phyloP scores from a whole-genome alignment of 1,140 invertebrate genomes.

The Anthonomus grandis region DNA sequence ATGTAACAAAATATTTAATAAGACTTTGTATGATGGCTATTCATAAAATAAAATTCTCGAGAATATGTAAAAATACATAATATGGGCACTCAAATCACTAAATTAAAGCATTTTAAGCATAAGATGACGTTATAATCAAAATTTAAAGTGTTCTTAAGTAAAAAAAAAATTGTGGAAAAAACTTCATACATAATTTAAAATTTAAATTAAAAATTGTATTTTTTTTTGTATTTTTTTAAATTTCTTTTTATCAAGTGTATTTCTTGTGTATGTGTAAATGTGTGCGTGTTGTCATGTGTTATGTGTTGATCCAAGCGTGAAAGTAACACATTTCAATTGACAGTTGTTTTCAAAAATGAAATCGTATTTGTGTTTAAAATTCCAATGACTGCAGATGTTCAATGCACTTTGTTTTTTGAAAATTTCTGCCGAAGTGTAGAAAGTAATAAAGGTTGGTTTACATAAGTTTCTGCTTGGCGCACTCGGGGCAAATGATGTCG shows the following conservation, averaged over 20 bases:
- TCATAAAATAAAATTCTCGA: too few relatives aligned
- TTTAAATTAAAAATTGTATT: constrained; percentile 3
- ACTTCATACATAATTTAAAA: too few relatives aligned
- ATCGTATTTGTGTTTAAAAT: too few relatives aligned
- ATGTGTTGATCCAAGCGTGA: constrained; percentile 16
- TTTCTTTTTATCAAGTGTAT: constrained; percentile 16
- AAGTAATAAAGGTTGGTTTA: constrained; percentile 52
- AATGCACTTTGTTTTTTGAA: neutral
- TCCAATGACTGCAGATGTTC: neutral
- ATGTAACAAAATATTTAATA: too few relatives aligned
- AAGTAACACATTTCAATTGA: constrained; percentile 7
- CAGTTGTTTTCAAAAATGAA: too few relatives aligned
- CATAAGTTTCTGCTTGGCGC: constrained; percentile 94
- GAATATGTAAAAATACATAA: too few relatives aligned
- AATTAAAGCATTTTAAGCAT: too few relatives aligned
- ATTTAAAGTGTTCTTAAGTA: too few relatives aligned
- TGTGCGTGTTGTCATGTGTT: constrained; percentile 24
- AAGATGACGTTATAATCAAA: too few relatives aligned
- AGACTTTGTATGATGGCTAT: too few relatives aligned
- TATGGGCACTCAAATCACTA: too few relatives aligned
- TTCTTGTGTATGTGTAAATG: constrained; percentile 18
- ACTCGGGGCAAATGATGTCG: constrained; percentile 98
- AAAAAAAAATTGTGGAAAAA: too few relatives aligned
- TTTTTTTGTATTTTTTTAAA: constrained; percentile 17
- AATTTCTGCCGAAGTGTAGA: neutral